Evolutionary conservation across 1,140 invertebrate species (phyloP).

Genomic region (Parasteatoda tepidariorum): DNA sequence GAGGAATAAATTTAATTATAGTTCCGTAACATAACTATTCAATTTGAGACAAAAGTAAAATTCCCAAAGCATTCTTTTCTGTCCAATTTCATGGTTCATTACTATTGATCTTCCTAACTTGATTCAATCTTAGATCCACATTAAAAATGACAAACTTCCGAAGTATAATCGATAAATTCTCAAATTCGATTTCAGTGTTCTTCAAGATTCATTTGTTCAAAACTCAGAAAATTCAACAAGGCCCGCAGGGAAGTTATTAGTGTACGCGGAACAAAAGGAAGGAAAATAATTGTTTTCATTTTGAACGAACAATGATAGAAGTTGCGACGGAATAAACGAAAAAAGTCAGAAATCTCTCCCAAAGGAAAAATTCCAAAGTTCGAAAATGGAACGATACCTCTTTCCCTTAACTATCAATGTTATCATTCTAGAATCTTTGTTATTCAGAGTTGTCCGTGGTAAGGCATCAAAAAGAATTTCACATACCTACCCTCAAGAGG

Average conservation of each 20-base stretch:
- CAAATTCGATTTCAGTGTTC: too few species aligned
- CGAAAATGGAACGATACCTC: neutral
- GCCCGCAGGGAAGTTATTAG: too few species aligned
- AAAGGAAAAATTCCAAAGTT: constrained; percentile 5
- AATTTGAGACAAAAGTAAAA: too few species aligned
- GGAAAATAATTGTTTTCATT: constrained; percentile 15
- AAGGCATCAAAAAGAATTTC: constrained; percentile 4
- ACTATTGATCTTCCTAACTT: too few species aligned
- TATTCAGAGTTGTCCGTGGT: constrained; percentile 18
- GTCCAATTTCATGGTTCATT: too few species aligned
- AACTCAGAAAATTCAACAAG: too few species aligned
- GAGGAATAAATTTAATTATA: too few species aligned
- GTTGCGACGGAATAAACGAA: neutral
- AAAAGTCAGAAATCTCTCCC: constrained; percentile 5
- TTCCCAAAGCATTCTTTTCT: too few species aligned
- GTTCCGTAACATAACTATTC: too few species aligned
- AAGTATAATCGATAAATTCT: neutral
- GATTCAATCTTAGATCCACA: too few species aligned
- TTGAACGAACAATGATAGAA: neutral
- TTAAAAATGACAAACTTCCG: neutral
- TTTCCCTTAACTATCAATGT: constrained; percentile 27
- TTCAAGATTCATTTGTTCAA: too few species aligned
- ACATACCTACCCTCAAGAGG: neutral
- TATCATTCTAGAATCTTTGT: constrained; percentile 20
- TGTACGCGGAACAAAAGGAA: too few species aligned